These are phyloP conservation scores for Rhadinocentrus ornatus DNA, from an alignment of 2,797 vertebrate species.

Conservation along the genomic window DNA sequence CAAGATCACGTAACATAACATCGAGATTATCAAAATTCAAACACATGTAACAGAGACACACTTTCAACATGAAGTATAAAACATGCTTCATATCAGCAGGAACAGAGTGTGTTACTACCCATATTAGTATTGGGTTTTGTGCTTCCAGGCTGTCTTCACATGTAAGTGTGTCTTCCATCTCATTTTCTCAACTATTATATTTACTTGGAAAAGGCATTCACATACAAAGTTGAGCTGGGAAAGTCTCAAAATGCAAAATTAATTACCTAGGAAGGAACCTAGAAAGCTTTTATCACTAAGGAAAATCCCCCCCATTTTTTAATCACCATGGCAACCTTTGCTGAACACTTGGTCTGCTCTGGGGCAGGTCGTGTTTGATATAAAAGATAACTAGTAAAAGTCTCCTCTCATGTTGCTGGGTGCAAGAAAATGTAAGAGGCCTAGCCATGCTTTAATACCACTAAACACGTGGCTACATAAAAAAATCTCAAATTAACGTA, in stretches of 20 bases:
- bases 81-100: neutral
- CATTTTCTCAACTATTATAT: neutral
- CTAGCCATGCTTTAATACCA: too few species aligned
- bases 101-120: neutral
- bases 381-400: neutral
- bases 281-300: too few species aligned
- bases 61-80: neutral
- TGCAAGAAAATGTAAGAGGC: neutral
- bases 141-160: too few species aligned
- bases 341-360: too few species aligned
- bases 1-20: neutral
- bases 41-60: neutral
- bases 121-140: neutral
- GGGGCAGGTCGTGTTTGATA: too few species aligned
- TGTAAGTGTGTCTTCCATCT: neutral
- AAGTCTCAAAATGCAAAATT: neutral
- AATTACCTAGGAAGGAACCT: too few species aligned
- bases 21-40: neutral
- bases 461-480: neutral
- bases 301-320: too few species aligned
- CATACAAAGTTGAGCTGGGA: neutral
- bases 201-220: neutral
- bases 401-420: too few species aligned
- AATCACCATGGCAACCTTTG: too few species aligned
- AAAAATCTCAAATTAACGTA: neutral